Base-by-base conservation (phyloP, 2,797 vertebrate genomes). In the Corythornis leucogaster region DNA sequence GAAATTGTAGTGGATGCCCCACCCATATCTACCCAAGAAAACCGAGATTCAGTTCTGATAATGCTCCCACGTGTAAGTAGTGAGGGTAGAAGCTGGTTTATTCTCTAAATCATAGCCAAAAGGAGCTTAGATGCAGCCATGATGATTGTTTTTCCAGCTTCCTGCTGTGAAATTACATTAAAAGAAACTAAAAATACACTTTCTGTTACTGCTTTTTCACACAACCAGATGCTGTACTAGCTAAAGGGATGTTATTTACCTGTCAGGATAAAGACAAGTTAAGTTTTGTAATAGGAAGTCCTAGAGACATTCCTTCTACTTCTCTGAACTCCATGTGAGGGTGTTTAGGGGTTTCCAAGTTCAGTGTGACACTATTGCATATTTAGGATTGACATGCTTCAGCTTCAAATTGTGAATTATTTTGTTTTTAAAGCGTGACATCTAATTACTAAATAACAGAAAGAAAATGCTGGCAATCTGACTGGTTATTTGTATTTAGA, bases 181-280 rank as follows among this genome's bases (percentile, higher is more conserved):
- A 74, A 89, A 57, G 43, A 70, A 86, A 45, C 16, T 66, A 86
- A 94, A 92, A 94, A 74, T 77, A 77, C 4, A 38, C 12, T 46
- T 73, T 54, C 20, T 90, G 8, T 70, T 63, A 58, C 19, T 30
- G 33, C 21, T 92, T 93, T 91, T 42, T 88, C 90, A 88, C 2
- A 15, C 64, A 88, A 48, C 63, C 33, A 84, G 64, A 19, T 90
- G 53, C 14, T 80, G 45, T 74, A 58, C 42, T 79, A 85, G 40
- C 45, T 82, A 25, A 15, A 85, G 62, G 46, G 69, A 75, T 90
- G 68, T 83, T 96, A 90, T 96, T 95, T 94, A 71, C 58, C 64
- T 90, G 51, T 88, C 88, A 94, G 38, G 22, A 13, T 58, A 70
- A 92, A 91, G 53, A 77, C n/a, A 81, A 74, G 24, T 67, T 58